Conservation (phyloP, 35 echinoderm and acorn worm genomes). For the Chiridota heheva region DNA sequence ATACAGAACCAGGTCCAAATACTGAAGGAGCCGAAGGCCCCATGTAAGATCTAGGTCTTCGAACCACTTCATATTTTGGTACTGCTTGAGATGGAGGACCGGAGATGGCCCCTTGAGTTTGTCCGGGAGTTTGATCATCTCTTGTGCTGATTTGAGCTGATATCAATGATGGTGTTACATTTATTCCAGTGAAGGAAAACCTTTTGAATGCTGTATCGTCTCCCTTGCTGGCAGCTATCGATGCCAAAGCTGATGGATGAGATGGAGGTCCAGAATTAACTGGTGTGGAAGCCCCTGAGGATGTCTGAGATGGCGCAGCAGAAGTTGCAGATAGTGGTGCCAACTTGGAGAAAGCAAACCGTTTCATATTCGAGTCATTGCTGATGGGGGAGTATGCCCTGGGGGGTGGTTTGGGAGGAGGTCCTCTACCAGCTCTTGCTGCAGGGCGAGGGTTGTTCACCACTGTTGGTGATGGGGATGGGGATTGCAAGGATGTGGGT, state of each 20-base stretch:
- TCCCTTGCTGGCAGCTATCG: slow-evolving; percentile 23
- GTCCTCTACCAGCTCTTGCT: slow-evolving; percentile 38
- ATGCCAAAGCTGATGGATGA: not conserved
- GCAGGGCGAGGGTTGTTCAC: slow-evolving; percentile 17
- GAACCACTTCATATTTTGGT: too few species aligned
- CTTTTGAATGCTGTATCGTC: slow-evolving; percentile 66
- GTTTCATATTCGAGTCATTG: slow-evolving; percentile 46
- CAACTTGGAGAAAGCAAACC: slow-evolving; percentile 28
- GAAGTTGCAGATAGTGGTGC: slow-evolving; percentile 27
- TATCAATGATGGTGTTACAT: slow-evolving; percentile 65
- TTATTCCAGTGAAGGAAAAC: slow-evolving; percentile 69
- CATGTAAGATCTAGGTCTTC: too few species aligned
- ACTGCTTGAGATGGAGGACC: too few species aligned
- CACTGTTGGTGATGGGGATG: slow-evolving; percentile 50
- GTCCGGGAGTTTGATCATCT: slow-evolving; percentile 13
- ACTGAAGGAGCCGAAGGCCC: too few species aligned
- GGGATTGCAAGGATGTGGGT: slow-evolving; percentile 24
- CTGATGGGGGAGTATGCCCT: slow-evolving; percentile 68
- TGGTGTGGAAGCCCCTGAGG: slow-evolving; percentile 21
- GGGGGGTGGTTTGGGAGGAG: slow-evolving; percentile 58
- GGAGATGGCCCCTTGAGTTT: slow-evolving; percentile 10
- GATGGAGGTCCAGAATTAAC: slow-evolving; percentile 20
- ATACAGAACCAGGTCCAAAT: too few species aligned
- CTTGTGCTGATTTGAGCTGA: slow-evolving; percentile 34
- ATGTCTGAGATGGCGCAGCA: slow-evolving; percentile 20